Base-by-base conservation (phyloP, 2,888 invertebrate species). In the Galerucella pusilla region DNA sequence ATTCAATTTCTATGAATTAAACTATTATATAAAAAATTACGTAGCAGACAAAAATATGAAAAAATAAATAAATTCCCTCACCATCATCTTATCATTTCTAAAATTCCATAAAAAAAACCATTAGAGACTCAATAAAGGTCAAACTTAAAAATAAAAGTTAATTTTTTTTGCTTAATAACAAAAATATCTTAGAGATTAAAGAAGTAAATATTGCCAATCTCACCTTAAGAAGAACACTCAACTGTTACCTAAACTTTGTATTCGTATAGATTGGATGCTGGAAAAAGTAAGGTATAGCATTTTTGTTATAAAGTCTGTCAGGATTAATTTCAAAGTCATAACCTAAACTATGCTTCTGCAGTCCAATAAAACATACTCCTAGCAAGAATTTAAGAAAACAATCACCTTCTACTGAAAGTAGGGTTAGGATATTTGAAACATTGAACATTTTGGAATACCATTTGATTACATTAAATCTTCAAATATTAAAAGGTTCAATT, bases 71-170 rank as follows among this genome's bases (percentile, higher is more conserved):
- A n/a, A 49, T 16, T 57, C 57, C 57, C 20, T 10, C 57, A 57
- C 57, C 57, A 57, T 57, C 57, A 57, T 57, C 16, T 20, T 16
- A 20, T 57, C 49, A 2, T 14, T 49, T 49, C 49, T 49, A 49
- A 1, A 46, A 10, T 46, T 46, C 5, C 4, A 35, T 14, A 61
- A 35, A 35, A 61, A 61, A 61, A 14, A 35, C 7, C n/a, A 45
- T 68, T 57, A 68, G 68, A 68, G 68, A 68, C 68, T 68, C 68
- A 42, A 54, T 54, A 16, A 59, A 12, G 68, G 68, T 68, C 68
- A 42, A 25, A 68, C 28, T 57, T 68, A 57, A 68, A 68, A 12
- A 57, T 68, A 57, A 68, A 6, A 7, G 28, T 68, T 59, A 68
- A 12, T 65, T 65, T 35, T 57, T 68, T 68, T 68, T 59, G 16